Conservation (phyloP, 2,888 invertebrate genomes). For the Brachylomia viminalis region DNA sequence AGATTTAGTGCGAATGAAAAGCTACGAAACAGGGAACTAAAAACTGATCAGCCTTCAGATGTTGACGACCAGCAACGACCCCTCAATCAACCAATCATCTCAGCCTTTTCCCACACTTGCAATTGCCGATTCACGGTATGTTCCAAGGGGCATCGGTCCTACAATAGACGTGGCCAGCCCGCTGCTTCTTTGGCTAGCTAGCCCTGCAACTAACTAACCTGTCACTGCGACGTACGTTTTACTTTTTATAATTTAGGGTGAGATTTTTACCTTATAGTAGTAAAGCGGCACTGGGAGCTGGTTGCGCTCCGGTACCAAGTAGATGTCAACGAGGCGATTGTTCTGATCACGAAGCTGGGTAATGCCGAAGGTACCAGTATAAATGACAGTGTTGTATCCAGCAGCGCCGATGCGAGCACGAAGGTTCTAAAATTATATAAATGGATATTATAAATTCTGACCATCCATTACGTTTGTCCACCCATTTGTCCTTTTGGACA, state of each 20-base stretch:
- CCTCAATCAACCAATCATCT: background rate
- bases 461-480: background rate
- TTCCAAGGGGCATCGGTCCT: background rate
- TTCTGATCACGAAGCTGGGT: constrained; percentile 88
- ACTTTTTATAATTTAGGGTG: background rate
- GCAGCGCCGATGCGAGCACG: constrained; percentile 82
- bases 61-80: background rate
- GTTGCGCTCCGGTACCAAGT: constrained; percentile 79
- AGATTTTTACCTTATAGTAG: constrained; percentile 81
- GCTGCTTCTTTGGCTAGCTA: background rate
- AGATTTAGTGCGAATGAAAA: background rate
- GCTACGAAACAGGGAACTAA: background rate
- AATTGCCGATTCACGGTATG: background rate
- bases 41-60: background rate
- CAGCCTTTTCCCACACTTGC: background rate
- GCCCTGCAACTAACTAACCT: background rate
- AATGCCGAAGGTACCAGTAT: constrained; percentile 91
- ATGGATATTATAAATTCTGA: background rate
- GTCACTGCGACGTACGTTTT: background rate
- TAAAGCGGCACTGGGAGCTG: constrained; percentile 86
- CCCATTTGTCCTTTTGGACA: background rate
- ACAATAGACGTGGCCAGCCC: background rate
- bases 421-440: constrained; percentile 74
- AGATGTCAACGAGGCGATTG: constrained; percentile 83
- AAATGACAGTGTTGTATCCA: constrained; percentile 85